Evolutionary conservation across 2,113 vertebrate genomes (phyloP).

Genomic region (Petaurus breviceps): DNA sequence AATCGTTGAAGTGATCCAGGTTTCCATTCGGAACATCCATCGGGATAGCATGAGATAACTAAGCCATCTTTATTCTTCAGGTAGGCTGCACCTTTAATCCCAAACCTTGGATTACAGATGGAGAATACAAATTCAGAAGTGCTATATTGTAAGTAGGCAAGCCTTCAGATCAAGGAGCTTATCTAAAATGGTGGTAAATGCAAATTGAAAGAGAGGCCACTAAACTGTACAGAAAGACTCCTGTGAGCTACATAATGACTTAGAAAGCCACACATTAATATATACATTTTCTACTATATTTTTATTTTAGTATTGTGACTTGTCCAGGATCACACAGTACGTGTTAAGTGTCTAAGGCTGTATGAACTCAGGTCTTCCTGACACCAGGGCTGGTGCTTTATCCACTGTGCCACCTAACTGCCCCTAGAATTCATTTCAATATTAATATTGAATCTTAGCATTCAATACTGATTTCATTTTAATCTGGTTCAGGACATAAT

Average conservation of each 20-base stretch:
- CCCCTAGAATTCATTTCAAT: neutral
- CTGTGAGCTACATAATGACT: neutral
- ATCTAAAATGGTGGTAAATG: neutral
- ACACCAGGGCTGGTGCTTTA: too few species aligned
- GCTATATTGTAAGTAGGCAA: constrained; percentile 28
- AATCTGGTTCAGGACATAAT: too few species aligned
- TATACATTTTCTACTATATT: neutral
- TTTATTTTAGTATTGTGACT: too few species aligned
- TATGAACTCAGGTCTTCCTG: too few species aligned
- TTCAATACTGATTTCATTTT: too few species aligned
- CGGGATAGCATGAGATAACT: constrained; percentile 84
- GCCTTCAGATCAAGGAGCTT: neutral
- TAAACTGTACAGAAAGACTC: neutral
- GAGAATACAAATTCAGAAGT: constrained; percentile 58
- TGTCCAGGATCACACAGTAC: too few species aligned
- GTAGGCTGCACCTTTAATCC: constrained; percentile 93
- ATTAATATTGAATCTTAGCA: neutral
- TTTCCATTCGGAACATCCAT: constrained; percentile 88
- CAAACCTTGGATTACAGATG: constrained; percentile 85
- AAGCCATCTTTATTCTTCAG: constrained; percentile 91
- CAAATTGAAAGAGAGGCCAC: neutral
- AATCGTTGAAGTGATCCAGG: constrained; percentile 87
- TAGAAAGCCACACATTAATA: neutral
- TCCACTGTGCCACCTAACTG: too few species aligned
- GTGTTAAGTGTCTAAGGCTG: too few species aligned